phyloP scores from a whole-genome alignment of 2,797 vertebrate species.

The Momotus momota region DNA sequence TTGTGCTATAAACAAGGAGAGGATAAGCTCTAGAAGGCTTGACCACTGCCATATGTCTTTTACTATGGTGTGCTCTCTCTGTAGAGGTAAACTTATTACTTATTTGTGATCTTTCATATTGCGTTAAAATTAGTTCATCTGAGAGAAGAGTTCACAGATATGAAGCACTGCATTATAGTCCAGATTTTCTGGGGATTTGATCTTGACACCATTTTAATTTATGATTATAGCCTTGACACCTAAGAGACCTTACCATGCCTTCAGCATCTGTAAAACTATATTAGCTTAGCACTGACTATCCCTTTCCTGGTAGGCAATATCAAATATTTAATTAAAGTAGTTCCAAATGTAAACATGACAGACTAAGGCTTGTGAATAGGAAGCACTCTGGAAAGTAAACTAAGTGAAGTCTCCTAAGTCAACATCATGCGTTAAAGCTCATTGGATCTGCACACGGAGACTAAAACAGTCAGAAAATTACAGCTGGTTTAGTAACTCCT shows the following conservation, averaged over 20 bases:
- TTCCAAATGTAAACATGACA: background rate
- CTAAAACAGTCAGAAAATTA: background rate
- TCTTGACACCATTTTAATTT: background rate
- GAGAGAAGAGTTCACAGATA: background rate
- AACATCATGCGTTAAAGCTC: background rate
- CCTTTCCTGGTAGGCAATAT: background rate
- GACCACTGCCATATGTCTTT: background rate
- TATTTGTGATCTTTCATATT: background rate
- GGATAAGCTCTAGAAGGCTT: background rate
- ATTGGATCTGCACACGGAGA: background rate
- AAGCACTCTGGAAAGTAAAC: background rate
- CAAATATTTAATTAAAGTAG: background rate
- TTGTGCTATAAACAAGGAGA: background rate
- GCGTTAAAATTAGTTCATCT: background rate
- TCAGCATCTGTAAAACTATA: background rate
- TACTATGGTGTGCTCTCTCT: background rate
- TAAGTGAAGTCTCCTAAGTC: background rate
- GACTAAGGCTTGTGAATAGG: background rate
- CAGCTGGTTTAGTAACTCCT: background rate
- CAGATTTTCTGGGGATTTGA: background rate
- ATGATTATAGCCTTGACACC: background rate
- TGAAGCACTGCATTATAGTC: background rate
- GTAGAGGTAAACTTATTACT: background rate
- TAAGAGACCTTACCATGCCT: background rate
- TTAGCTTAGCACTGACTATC: background rate